Evolutionary conservation across 2,113 vertebrate species (phyloP).

Genomic region (Mungos mungo): DNA sequence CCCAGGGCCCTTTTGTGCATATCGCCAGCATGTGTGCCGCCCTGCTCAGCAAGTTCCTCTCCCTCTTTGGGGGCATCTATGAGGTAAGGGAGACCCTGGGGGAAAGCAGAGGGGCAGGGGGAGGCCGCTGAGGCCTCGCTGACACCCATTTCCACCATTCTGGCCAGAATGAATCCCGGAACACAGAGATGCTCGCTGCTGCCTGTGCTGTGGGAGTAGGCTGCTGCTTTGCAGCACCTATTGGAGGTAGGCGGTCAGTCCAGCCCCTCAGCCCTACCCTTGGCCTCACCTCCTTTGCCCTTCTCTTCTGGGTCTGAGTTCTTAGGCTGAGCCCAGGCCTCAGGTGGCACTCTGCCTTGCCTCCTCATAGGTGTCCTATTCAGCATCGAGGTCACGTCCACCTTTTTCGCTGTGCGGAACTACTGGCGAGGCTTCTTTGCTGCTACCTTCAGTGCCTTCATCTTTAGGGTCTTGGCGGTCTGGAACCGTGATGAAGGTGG

Average conservation of each 20-base stretch:
- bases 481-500: constrained; percentile 98
- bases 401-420: constrained; percentile 97
- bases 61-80: constrained; percentile 97
- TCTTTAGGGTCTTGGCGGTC: constrained; percentile 96
- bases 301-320: neutral
- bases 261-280: rapidly evolving
- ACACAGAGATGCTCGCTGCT: constrained; percentile 95
- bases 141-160: neutral
- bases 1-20: constrained; percentile 97
- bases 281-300: neutral
- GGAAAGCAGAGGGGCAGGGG: too few relatives aligned
- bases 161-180: constrained; percentile 93
- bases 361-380: constrained; percentile 92
- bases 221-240: constrained; percentile 95
- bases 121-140: neutral
- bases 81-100: constrained; percentile 87
- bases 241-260: constrained; percentile 89
- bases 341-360: rapidly evolving
- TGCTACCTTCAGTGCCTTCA: constrained; percentile 98
- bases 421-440: constrained; percentile 99
- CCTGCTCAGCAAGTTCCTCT: constrained; percentile 97
- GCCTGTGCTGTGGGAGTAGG: constrained; percentile 96
- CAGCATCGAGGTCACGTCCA: constrained; percentile 99
- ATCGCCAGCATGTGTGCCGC: constrained; percentile 96
- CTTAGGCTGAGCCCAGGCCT: neutral